Evolutionary conservation across 2,888 invertebrate species (phyloP), one percentile per base, ranked within the genome.

Genomic region (Drosophila pegasa): DNA sequence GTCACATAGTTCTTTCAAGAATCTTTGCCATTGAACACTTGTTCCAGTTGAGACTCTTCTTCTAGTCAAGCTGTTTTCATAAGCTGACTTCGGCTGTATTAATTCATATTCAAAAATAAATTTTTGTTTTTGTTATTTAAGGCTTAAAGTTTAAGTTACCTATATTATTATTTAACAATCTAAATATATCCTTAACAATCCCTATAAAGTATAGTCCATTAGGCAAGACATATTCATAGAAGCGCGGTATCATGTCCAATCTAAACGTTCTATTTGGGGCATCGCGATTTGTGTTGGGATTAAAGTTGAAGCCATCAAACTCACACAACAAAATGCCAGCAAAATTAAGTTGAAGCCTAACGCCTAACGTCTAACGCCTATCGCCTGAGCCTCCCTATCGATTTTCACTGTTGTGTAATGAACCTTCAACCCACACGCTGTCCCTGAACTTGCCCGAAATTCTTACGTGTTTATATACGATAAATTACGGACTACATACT

Each of bases 361-460:
- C 56, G 50, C 31, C 51, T 70, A 73, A 41, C 10, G 59, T 20
- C 37, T 7, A 7, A 16, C 22, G 10, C 20, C 35, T 18, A 71
- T 78, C 63, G 64, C 74, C 87, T 71, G 45, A 61, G 56, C 41
- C 65, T 55, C 65, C 52, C 54, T 57, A 84, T 84, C 63, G 84
- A 84, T 84, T 84, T 88, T 79, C 33, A 52, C 37, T 41, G 57
- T 89, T 78, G 68, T 73, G 55, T 61, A 74, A 78, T 51, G 67
- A 47, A 54, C 56, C 62, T 64, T 61, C 63, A 47, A 54, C 41
- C 64, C 61, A 62, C 57, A 52, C 35, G 16, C 33, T 78, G 77
- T 68, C 83, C 89, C 70, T 89, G 88, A 87, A 89, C 87, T 89
- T 88, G 38, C 45, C 59, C 37, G 59, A 74, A 55, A 31, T 29